phyloP scores from a whole-genome alignment of 2,113 vertebrate species.

The Ciconia maguari region DNA sequence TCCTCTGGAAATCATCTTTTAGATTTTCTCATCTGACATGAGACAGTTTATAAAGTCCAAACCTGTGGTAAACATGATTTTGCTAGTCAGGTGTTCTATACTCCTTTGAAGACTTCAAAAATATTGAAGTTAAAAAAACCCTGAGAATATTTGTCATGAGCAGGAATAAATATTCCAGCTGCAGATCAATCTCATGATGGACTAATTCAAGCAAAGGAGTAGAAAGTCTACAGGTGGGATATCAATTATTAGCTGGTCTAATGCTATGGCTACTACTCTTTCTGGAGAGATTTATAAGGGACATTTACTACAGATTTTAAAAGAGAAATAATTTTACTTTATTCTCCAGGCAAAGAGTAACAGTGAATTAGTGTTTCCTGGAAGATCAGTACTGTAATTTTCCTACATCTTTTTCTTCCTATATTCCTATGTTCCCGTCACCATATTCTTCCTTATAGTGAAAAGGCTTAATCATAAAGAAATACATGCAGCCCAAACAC shows the following conservation, averaged over 20 bases:
- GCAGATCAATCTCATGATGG: neutral
- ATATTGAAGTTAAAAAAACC: neutral
- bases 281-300: neutral
- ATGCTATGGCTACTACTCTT: neutral
- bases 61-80: neutral
- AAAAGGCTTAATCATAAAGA: neutral
- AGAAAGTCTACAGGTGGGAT: neutral
- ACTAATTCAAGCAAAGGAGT: neutral
- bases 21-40: neutral
- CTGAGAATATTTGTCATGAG: neutral
- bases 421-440: no score
- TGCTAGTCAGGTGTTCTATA: neutral
- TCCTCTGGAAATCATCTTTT: neutral
- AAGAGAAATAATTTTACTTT: neutral
- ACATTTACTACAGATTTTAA: neutral
- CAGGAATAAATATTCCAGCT: neutral
- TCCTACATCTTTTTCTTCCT: neutral
- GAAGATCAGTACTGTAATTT: neutral
- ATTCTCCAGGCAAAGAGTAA: neutral
- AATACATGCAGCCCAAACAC: neutral
- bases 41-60: neutral
- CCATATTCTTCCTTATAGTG: neutral
- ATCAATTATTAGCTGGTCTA: neutral
- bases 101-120: neutral
- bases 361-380: neutral